Percentiles rank a stretch among this genome's conserved stretches.
These are phyloP conservation scores for Bombus vancouverensis DNA, from an alignment of 1,140 invertebrate species.

Conservation along the genomic window DNA sequence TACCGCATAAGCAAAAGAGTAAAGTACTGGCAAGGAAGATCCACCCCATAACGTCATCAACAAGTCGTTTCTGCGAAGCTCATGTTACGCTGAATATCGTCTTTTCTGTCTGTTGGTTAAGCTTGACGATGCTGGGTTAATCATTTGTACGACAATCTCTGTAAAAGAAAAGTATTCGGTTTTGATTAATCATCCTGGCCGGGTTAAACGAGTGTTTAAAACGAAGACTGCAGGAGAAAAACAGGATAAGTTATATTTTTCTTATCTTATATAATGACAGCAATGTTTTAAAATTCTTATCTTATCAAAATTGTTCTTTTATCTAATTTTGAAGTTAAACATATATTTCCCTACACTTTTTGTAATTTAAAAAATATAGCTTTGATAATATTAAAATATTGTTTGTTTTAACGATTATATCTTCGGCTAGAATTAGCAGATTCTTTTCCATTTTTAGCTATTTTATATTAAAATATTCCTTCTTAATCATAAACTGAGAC, in stretches of 20 bases:
- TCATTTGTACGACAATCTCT: slow-evolving; percentile 27
- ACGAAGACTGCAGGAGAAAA: neutral
- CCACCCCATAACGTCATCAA: slow-evolving; percentile 72
- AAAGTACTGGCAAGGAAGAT: slow-evolving; percentile 67
- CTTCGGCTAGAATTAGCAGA: too few relatives aligned
- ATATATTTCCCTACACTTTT: too few relatives aligned
- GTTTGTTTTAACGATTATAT: too few relatives aligned
- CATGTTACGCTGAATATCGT: slow-evolving; percentile 57
- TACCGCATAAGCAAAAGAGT: slow-evolving; percentile 69
- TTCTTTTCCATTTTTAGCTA: too few relatives aligned
- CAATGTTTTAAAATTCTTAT: neutral
- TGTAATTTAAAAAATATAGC: too few relatives aligned
- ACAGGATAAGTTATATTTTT: neutral
- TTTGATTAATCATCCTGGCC: neutral
- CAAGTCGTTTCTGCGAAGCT: slow-evolving; percentile 55
- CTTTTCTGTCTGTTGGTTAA: slow-evolving; percentile 25
- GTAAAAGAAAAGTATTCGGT: neutral
- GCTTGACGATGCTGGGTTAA: slow-evolving; percentile 26
- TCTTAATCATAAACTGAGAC: too few relatives aligned
- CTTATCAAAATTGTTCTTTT: too few relatives aligned
- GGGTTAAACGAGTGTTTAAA: neutral
- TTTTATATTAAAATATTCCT: too few relatives aligned
- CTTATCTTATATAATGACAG: neutral
- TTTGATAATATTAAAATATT: neutral
- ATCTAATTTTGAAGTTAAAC: too few relatives aligned